Evolutionary conservation across 1,140 invertebrate genomes (phyloP), one percentile per base, ranked within the genome.

Genomic region (Zelostemma sp.): DNA sequence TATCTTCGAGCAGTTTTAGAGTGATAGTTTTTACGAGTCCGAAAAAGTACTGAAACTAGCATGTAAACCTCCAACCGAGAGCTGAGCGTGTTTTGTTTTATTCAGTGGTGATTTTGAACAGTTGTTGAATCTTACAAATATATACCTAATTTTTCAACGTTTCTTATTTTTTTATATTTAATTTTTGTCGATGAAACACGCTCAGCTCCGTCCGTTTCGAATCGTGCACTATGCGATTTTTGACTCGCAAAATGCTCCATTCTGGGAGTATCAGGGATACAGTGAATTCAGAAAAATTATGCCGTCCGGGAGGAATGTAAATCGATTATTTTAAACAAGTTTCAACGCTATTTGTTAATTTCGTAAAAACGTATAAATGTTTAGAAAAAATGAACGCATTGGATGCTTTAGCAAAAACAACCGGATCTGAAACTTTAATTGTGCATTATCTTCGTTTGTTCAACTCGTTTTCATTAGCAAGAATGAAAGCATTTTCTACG

Each of bases 201-300:
- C 28, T 31, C 11, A 11, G 11, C 28, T 31, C 28, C 11, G 11
- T 31, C 28, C 11, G 11, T 6, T 31, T 31, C 11, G 28, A 31
- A 31, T 31, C 28, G 28, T 31, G 28, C 28, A 31, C 28, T 31
- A 14, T 38, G 11, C 3, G 35, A 38, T 38, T 38, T 38, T n/a
- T 38, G n/a, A 38, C 12, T 5, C 21, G 21, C 8, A 8, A 25
- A 8, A 25, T n/a, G 3, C 35, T 3, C 6, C 18, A n/a, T 46
- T 46, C 45, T 31, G 47, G 28, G 47, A 14, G 47, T 49, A 33
- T 49, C 47, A 33, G 47, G 47, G 25, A 33, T 31, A 49, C 25
- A 21, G 18, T 47, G 17, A 18, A 47, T 19, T 49, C 45, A n/a
- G 18, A 46, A 5, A 3, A 28, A 49, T 14, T 15, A 31, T 49